These are phyloP conservation scores for Galerucella calmariensis DNA, from an alignment of 2,888 invertebrate species.

Conservation along the genomic window DNA sequence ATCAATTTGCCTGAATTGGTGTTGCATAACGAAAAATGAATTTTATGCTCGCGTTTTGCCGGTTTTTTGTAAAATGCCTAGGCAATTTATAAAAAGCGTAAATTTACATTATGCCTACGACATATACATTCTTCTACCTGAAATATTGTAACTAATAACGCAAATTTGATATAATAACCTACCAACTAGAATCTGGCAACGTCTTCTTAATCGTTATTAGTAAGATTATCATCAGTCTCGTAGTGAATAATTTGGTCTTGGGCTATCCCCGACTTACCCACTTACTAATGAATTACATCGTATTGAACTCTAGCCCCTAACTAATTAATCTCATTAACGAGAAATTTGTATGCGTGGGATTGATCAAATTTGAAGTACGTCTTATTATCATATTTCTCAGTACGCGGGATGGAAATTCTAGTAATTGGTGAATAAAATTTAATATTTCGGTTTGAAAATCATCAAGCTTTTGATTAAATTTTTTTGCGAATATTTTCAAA, in stretches of 20 bases:
- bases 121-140: no score
- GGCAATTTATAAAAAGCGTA: no score
- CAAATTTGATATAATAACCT: neutral
- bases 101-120: no score
- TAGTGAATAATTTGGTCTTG: constrained; percentile 24
- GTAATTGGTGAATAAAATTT: no score
- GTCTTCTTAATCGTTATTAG: constrained; percentile 13
- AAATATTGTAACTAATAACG: no score
- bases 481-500: no score
- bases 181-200: neutral
- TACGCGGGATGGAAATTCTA: neutral
- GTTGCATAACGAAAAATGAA: no score
- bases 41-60: no score
- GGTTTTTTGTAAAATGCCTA: no score
- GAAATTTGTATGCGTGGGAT: constrained; percentile 24
- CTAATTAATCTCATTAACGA: constrained; percentile 32
- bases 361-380: neutral
- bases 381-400: neutral
- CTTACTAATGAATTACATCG: constrained; percentile 27
- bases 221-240: constrained; percentile 24
- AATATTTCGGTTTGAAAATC: no score
- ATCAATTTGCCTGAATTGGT: no score
- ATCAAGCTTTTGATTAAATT: no score
- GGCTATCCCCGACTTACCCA: constrained; percentile 17
- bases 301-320: constrained; percentile 23